Conservation (phyloP, 1,140 invertebrate species). For the Meloidogyne hapla region DNA sequence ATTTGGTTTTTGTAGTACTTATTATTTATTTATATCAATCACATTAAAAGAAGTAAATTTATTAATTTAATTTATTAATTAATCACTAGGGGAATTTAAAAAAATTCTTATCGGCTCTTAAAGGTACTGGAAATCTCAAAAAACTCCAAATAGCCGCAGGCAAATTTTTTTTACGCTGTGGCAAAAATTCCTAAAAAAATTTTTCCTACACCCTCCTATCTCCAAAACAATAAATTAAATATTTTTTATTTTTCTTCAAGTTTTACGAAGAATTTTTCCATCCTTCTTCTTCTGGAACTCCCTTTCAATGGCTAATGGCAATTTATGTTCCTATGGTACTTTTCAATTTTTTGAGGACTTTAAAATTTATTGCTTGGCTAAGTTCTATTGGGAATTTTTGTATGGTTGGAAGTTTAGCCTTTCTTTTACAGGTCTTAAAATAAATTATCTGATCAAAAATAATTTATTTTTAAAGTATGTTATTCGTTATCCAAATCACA, state of each 20-base stretch:
- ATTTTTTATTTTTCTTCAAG: conserved; percentile 35
- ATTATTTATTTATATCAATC: conserved; percentile 55
- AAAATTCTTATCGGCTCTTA: too few relatives aligned
- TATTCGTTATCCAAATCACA: conserved; percentile 39
- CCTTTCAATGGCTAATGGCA: conserved; percentile 36
- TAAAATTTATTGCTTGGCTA: conserved; percentile 38
- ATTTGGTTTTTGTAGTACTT: conserved; percentile 58
- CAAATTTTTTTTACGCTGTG: too few relatives aligned
- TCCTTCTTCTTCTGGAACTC: not conserved
- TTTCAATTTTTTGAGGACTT: conserved; percentile 40
- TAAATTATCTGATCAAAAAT: too few relatives aligned
- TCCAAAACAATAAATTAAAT: not conserved
- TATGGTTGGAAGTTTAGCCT: conserved; percentile 50
- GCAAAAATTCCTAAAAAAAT: too few relatives aligned
- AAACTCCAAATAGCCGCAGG: too few relatives aligned
- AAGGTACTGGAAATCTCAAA: too few relatives aligned
- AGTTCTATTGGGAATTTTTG: conserved; percentile 52
- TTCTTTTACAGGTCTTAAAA: conserved; percentile 59
- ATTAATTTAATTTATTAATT: not conserved
- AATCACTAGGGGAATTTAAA: too few relatives aligned
- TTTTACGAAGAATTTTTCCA: conserved; percentile 37
- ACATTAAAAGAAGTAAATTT: conserved; percentile 48
- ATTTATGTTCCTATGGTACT: conserved; percentile 43
- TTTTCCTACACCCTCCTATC: too few relatives aligned
- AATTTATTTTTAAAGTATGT: conserved; percentile 37